Conservation (phyloP, 2,888 invertebrate genomes). For the Philereme transversata region DNA sequence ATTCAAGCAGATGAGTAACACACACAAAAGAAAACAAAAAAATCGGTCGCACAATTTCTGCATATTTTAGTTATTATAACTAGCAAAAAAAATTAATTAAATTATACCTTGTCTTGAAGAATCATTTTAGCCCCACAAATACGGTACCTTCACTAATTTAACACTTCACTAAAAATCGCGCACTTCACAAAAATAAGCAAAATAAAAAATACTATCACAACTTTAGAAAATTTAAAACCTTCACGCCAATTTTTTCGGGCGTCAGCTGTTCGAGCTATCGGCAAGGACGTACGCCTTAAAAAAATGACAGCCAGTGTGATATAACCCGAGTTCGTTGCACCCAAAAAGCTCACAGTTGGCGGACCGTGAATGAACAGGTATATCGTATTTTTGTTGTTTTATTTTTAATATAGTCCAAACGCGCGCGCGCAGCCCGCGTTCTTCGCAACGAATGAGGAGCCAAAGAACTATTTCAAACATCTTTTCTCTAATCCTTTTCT, state of each 20-base stretch:
- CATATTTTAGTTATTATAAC: too few relatives aligned
- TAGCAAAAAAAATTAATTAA: neutral
- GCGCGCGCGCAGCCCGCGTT: slow-evolving; percentile 72
- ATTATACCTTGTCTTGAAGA: slow-evolving; percentile 14
- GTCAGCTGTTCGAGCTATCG: slow-evolving; percentile 69
- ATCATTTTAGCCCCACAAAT: neutral
- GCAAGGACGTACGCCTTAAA: slow-evolving; percentile 69
- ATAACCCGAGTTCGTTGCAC: slow-evolving; percentile 67
- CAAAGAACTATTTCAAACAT: slow-evolving; percentile 80
- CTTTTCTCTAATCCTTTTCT: slow-evolving; percentile 80
- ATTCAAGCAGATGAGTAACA: too few relatives aligned
- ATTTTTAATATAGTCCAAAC: slow-evolving; percentile 38
- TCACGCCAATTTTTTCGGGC: slow-evolving; percentile 33
- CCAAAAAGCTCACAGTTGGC: slow-evolving; percentile 59
- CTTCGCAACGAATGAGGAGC: slow-evolving; percentile 78
- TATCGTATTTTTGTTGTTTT: slow-evolving; percentile 52
- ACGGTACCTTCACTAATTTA: slow-evolving; percentile 1
- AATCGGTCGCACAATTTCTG: too few relatives aligned
- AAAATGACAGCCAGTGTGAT: slow-evolving; percentile 56
- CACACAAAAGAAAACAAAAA: too few relatives aligned
- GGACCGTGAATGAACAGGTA: slow-evolving; percentile 71
- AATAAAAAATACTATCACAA: slow-evolving; percentile 14
- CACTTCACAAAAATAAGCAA: slow-evolving; percentile 21
- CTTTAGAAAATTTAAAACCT: slow-evolving; percentile 10
- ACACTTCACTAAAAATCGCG: slow-evolving; percentile 19